These are phyloP conservation scores for Andricus grossulariae DNA, from an alignment of 1,140 invertebrate genomes.

Conservation along the genomic window DNA sequence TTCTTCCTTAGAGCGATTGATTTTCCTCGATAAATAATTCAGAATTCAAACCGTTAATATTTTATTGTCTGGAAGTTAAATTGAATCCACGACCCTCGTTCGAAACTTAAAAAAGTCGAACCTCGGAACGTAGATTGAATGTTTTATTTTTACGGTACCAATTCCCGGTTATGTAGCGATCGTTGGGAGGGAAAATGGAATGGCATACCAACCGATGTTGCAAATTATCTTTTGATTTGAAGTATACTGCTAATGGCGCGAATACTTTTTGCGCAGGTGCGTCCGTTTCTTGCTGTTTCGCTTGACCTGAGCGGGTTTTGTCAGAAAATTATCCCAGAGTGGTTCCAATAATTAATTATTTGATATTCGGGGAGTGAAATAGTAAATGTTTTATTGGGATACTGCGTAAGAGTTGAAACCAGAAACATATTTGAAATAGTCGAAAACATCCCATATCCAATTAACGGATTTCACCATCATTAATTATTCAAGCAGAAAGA, in stretches of 20 bases:
- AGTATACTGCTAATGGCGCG: constrained; percentile 9
- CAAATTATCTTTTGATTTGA: constrained; percentile 32
- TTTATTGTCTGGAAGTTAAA: constrained; percentile 30
- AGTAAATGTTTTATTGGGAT: not conserved
- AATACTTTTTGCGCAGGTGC: not conserved
- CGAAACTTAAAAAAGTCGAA: constrained; percentile 28
- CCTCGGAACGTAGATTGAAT: constrained; percentile 24
- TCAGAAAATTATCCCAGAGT: not conserved
- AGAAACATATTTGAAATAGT: constrained; percentile 9
- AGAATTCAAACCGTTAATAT: constrained; percentile 21
- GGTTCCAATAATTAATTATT: not conserved
- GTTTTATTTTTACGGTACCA: constrained; percentile 12
- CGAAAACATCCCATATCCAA: not conserved
- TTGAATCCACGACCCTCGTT: constrained; percentile 26
- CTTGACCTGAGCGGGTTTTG: not conserved
- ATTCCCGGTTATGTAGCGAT: not conserved
- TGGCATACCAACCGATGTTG: constrained; percentile 14
- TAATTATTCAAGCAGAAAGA: constrained; percentile 17
- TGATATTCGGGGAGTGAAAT: not conserved
- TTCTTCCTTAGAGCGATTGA: constrained; percentile 5
- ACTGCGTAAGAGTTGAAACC: not conserved
- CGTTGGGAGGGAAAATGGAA: not conserved
- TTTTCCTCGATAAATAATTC: constrained; percentile 16
- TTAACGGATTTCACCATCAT: constrained; percentile 2
- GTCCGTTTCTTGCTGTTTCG: not conserved